Evolutionary conservation across 35 echinoderm and acorn worm genomes (phyloP), one percentile per base, ranked within the genome.

Genomic region (Lytechinus pictus): DNA sequence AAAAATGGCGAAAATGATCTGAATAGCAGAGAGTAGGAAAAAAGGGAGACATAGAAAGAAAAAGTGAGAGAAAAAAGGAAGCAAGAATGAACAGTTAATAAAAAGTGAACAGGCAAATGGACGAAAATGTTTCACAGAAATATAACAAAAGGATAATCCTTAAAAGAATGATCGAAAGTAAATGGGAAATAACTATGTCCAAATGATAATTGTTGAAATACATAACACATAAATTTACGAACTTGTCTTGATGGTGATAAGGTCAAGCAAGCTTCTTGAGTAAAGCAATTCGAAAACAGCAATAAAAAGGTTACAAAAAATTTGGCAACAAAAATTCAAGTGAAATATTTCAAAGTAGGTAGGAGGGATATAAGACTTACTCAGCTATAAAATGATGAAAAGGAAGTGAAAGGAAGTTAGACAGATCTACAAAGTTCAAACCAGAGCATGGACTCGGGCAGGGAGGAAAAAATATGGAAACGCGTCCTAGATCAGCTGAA

Each of bases 401-500:
- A 79, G 66, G 66, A 79, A 79, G 19, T 24, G 66, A 79, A 79
- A 79, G 66, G 66, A 79, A 79, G 66, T 79, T 24, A 79, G 66
- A 79, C n/a, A 79, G n/a, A 79, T 79, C 66, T 79, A 79, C 19
- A 79, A 79, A 79, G 66, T 79, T 79, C 66, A 79, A 79, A n/a
- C 21, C 16, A 79, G 66, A 79, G 66, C 66, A 79, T 79, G 66
- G 66, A 79, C 16, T n/a, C 21, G 66, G 33, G 66, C 14, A 16
- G 16, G 16, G 66, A 79, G 66, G 66, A 79, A 79, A n/a, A 79
- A 79, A 79, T 79, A 79, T 90, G 88, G 88, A 90, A 90, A 90
- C 52, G 52, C 29, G 52, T 52, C 28, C 52, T 44, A 90, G 88
- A 90, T 90, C 88, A 90, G 52, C 88, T 52, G 88, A 90, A 52